phyloP scores from a whole-genome alignment of 1,140 invertebrate species.

The Cydia strobilella region DNA sequence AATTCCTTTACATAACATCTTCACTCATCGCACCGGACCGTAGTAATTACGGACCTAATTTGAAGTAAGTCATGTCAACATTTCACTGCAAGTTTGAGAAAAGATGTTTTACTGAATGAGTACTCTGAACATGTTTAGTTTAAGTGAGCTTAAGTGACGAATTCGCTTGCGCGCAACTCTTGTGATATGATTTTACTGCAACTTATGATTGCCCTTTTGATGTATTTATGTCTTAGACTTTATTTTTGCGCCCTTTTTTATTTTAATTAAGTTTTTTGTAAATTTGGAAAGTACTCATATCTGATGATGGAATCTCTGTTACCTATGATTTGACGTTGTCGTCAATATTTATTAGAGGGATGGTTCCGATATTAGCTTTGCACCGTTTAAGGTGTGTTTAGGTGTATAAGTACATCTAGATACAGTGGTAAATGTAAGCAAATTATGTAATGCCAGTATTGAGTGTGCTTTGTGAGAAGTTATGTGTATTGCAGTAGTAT shows the following conservation, averaged over 20 bases:
- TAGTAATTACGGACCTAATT: no score
- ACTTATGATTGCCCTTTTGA: slow-evolving; percentile 25
- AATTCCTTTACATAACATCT: no score
- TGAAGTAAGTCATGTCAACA: no score
- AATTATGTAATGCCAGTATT: slow-evolving; percentile 32
- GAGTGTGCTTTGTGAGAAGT: slow-evolving; percentile 25
- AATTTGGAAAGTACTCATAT: slow-evolving; percentile 34
- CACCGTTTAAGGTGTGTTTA: slow-evolving; percentile 30
- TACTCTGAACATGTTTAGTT: not conserved
- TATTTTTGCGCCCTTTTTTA: slow-evolving; percentile 16
- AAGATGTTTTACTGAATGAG: not conserved
- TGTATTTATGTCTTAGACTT: slow-evolving; percentile 31
- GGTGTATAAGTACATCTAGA: slow-evolving; percentile 33
- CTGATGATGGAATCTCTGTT: slow-evolving; percentile 31
- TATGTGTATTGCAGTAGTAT: slow-evolving; percentile 9
- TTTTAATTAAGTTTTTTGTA: slow-evolving; percentile 23
- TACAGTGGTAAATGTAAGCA: slow-evolving; percentile 32
- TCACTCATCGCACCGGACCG: no score
- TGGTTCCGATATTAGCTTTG: slow-evolving; percentile 19
- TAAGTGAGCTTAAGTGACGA: slow-evolving; percentile 32
- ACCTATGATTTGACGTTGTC: slow-evolving; percentile 22
- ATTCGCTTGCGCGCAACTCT: slow-evolving; percentile 22
- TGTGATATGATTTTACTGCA: slow-evolving; percentile 28
- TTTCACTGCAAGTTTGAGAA: no score
- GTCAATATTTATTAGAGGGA: slow-evolving; percentile 24